Evolutionary conservation across 2,113 vertebrate species (phyloP), one percentile per base, ranked within the genome.

Genomic region (Nematolebias whitei): DNA sequence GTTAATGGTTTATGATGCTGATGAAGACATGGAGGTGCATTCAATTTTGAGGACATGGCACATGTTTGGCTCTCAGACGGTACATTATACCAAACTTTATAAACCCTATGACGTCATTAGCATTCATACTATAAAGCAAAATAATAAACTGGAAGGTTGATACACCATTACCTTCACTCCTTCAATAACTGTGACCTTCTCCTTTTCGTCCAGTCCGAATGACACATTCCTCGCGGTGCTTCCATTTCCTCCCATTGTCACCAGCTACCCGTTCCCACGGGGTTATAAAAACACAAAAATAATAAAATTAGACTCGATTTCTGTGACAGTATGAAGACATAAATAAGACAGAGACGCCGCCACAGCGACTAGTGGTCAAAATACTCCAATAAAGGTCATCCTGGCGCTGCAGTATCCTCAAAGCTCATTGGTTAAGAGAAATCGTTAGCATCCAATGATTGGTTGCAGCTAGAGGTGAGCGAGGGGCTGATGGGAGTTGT

Each of bases 141-240:
- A 56, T 0, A 58, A 7, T 69, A 32, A 8, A 8, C 19, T 4
- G 18, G 26, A 29, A 12, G 3, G 23, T 54, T 10, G 4, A 35
- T 35, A 10, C 32, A 35, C 1, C 2, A 24, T 44, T 11, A 97
- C 96, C 96, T 94, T 93, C 76, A 99, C 91, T 81, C 96, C 96
- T 81, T 95, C 95, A 79, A 98, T 87, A 77, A 98, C 95, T 29
- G 93, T 96, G 83, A 98, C 94, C 87, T 92, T 94, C 62, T 97
- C 94, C 49, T 96, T 92, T 74, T 95, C 94, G 53, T 98, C 95
- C 87, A 95, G 58, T 16, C 92, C 95, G 82, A 95, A 96, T n/a
- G 95, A 94, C 76, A 97, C 95, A 53, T 87, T 93, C 83, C 94
- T 92, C 16, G 80, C 78, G 66, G 93, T 92, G 80, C 96, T 97